Conservation (phyloP, 2,113 vertebrate species). For the Boleophthalmus pectinirostris region DNA sequence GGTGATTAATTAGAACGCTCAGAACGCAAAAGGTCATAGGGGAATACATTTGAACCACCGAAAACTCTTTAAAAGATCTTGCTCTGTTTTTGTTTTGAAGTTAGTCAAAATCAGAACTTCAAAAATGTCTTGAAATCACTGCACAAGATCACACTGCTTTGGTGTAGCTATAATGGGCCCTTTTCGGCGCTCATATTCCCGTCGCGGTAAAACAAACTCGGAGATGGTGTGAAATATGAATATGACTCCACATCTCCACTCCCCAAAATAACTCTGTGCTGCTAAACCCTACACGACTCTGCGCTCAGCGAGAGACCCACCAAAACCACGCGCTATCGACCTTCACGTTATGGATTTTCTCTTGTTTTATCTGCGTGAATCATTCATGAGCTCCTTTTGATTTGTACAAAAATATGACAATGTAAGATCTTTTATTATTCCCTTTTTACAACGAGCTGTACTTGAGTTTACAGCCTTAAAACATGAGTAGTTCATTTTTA, state of each 20-base stretch:
- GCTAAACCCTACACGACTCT: constrained; percentile 34
- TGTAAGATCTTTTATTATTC: neutral
- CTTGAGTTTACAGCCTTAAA: too few species aligned
- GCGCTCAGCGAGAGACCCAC: constrained; percentile 5
- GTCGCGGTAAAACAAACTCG: constrained; percentile 49
- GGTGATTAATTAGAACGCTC: too few species aligned
- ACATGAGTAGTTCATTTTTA: too few species aligned
- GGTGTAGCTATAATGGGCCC: constrained; percentile 14
- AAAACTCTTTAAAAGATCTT: too few species aligned
- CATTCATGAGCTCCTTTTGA: constrained; percentile 11
- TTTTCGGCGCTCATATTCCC: constrained; percentile 32
- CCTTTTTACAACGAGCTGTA: neutral
- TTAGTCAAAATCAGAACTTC: too few species aligned
- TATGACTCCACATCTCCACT: constrained; percentile 44
- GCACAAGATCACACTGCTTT: constrained; percentile 6
- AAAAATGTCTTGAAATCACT: too few species aligned
- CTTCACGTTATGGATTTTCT: constrained; percentile 20
- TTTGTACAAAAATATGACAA: constrained; percentile 11
- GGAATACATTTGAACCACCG: too few species aligned
- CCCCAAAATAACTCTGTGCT: constrained; percentile 56
- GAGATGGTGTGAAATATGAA: constrained; percentile 64
- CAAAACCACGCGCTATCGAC: constrained; percentile 20
- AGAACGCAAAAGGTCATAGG: too few species aligned
- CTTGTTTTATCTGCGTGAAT: constrained; percentile 18
- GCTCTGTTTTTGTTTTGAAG: too few species aligned